A percentile compares a stretch with the other conserved stretches of the same genome.
Conservation (phyloP, 2,797 vertebrate genomes). For the Pipistrellus pygmaeus region DNA sequence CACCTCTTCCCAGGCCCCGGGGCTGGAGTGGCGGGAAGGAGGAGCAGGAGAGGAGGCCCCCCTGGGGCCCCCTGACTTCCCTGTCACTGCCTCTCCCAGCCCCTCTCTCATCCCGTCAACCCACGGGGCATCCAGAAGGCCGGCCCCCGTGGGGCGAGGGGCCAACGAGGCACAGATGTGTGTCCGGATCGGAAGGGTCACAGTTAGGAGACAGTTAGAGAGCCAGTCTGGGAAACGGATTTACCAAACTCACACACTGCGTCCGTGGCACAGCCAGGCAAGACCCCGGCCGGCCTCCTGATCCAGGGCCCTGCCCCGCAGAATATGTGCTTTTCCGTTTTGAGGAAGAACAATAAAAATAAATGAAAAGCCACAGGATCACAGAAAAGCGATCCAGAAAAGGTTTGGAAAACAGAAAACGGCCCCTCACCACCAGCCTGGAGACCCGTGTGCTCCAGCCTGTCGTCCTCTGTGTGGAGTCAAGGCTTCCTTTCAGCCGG, state of each 20-base stretch:
- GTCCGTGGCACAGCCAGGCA: not conserved
- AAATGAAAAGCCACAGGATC: not conserved
- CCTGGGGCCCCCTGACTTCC: slow-evolving; percentile 54
- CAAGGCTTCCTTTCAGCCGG: not conserved
- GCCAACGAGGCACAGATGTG: not conserved
- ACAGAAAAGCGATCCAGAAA: not conserved
- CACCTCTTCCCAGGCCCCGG: slow-evolving; percentile 48
- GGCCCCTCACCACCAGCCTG: not conserved
- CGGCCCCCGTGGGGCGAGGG: rapidly evolving
- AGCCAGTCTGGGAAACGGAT: not conserved
- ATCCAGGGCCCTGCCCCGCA: not conserved
- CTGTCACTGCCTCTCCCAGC: not conserved
- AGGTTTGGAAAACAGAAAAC: not conserved
- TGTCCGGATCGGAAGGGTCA: not conserved
- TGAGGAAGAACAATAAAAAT: not conserved
- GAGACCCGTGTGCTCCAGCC: not conserved
- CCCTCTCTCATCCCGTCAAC: not conserved
- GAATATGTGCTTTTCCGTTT: not conserved
- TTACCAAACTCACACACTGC: not conserved
- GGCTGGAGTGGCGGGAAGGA: slow-evolving; percentile 42
- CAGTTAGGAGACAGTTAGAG: not conserved
- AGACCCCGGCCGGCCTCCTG: not conserved
- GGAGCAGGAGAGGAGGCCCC: not conserved
- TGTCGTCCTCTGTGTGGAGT: no score
- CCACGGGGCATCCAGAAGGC: not conserved